These are phyloP conservation scores for Caracal caracal DNA, from an alignment of 2,113 vertebrate genomes.

Conservation along the genomic window DNA sequence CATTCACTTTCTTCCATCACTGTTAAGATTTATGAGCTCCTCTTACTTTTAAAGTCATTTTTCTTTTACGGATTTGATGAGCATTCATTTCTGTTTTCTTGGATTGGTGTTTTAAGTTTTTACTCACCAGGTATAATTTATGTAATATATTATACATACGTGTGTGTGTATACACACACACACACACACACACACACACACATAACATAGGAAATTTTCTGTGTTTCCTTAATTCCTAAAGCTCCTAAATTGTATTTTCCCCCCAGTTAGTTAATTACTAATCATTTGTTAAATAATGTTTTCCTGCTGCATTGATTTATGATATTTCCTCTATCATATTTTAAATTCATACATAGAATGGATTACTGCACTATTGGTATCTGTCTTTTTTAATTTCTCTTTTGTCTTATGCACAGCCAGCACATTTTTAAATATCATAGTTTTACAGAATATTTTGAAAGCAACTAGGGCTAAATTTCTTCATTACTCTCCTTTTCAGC, in stretches of 20 bases:
- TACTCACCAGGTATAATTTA: neutral
- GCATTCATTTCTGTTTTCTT: neutral
- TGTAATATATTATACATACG: neutral
- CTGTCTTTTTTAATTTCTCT: neutral
- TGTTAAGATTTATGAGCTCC: neutral
- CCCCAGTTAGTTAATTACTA: neutral
- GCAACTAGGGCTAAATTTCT: neutral
- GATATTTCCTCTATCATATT: neutral
- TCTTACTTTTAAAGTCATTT: neutral
- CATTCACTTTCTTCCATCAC: neutral
- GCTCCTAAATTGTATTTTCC: neutral
- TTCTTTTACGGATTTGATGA: neutral
- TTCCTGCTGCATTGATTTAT: neutral
- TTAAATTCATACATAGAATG: neutral
- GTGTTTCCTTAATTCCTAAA: neutral
- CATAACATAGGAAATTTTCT: neutral
- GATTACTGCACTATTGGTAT: neutral
- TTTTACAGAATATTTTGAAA: neutral
- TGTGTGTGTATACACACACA: neutral
- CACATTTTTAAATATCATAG: neutral
- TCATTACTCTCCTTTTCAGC: neutral
- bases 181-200: neutral
- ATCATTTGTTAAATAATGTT: neutral
- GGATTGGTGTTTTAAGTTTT: constrained; percentile 9
- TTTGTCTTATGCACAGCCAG: neutral